Evolutionary conservation across 2,888 invertebrate genomes (phyloP), one percentile per base, ranked within the genome.

Genomic region (Clunio marinus): DNA sequence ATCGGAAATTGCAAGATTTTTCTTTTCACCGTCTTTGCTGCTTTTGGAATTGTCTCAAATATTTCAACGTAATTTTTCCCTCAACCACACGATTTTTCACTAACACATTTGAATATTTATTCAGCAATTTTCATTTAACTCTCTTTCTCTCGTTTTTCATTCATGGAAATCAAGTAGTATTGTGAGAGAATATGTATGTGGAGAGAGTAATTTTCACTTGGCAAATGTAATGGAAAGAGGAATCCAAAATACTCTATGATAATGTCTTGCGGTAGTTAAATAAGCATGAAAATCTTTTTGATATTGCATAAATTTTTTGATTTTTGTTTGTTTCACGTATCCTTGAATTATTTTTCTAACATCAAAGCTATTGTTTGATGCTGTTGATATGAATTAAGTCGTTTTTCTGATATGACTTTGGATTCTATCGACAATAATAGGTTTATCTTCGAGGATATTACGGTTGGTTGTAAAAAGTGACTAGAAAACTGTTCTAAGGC

Each of bases 201-300:
- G 25, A 3, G 58, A 20, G 17, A 15, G 20, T 41, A 28, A 32
- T 32, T 15, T 37, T 62, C 13, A 13, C 13, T 32, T 15, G 5
- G 15, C 22, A 22, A 17, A 25, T 22, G 37, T 55, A 13, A 45
- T 27, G 20, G 60, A 35, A 60, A 27, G 8, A 28, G 59, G 62
- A 41, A 62, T 45, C 28, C 51, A 32, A 59, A 20, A 32, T n/a
- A 10, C 4, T 25, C 13, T 62, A 35, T 28, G 13, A 15, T 45
- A 20, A 51, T 22, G 51, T 7, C 20, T 66, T 51, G 66, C 55
- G 66, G 51, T 66, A 66, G 66, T 66, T 51, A 35, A 66, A 35
- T 55, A 66, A 66, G 55, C 66, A 66, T 66, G 66, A 55, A 66
- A 66, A 57, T 27, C 5, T 55, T 24, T 66, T 13, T 63, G 45